Percentiles rank a stretch among this genome's conserved stretches.
These are phyloP conservation scores for Bufotes viridis DNA, from an alignment of 2,797 vertebrate species.

Conservation along the genomic window DNA sequence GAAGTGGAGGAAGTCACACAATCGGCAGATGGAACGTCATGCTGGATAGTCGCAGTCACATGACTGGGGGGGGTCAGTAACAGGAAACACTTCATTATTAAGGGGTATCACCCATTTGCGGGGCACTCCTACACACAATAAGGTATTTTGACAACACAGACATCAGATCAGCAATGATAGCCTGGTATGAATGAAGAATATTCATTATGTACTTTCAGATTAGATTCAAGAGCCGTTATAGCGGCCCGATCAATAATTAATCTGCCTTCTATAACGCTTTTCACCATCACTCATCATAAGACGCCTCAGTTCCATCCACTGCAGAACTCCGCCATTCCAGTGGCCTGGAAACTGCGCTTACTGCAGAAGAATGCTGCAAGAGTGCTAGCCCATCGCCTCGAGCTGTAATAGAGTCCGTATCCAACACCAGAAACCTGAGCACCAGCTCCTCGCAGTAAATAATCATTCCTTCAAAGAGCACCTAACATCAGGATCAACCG, in stretches of 20 bases:
- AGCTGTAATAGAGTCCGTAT: not conserved
- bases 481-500: too few relatives aligned
- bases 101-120: not conserved
- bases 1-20: too few relatives aligned
- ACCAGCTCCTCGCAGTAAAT: not conserved
- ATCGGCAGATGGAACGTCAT: too few relatives aligned
- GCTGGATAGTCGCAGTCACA: too few relatives aligned
- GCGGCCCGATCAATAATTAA: conserved; percentile 44
- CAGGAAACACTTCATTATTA: not conserved
- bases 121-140: not conserved
- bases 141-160: not conserved
- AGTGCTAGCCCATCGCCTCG: not conserved
- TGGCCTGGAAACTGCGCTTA: conserved; percentile 9
- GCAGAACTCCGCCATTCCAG: conserved; percentile 2
- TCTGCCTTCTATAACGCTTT: conserved; percentile 14
- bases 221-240: conserved; percentile 26
- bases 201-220: conserved; percentile 27
- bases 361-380: not conserved
- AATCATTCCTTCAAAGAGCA: not conserved
- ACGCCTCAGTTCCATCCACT: not conserved
- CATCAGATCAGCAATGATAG: not conserved
- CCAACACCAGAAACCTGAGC: not conserved
- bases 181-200: not conserved
- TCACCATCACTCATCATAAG: not conserved
- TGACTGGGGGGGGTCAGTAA: too few relatives aligned